Evolutionary conservation across 2,888 invertebrate species (phyloP).

Genomic region (Anagyrus pseudococci): DNA sequence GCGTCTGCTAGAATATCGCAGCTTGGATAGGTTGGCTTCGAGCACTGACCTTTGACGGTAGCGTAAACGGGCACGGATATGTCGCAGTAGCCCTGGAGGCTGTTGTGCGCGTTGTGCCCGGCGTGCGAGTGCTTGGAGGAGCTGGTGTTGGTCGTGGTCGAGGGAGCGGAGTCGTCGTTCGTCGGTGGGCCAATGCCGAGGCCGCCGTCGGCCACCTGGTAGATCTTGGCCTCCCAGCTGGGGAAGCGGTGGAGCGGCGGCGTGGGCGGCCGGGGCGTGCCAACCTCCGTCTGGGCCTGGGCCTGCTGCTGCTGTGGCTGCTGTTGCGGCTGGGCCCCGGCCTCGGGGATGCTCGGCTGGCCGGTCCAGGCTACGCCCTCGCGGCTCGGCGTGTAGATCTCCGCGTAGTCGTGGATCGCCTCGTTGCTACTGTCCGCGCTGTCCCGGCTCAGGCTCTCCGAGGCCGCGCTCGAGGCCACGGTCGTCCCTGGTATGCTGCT

Average conservation of each 20-base stretch:
- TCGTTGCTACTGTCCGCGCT: constrained; percentile 45
- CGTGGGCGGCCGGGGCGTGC: constrained; percentile 75
- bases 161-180: constrained; percentile 56
- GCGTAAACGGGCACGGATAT: constrained; percentile 95
- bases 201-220: constrained; percentile 69
- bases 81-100: constrained; percentile 81
- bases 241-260: constrained; percentile 91
- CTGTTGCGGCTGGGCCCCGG: neutral
- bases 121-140: constrained; percentile 60
- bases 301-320: constrained; percentile 14
- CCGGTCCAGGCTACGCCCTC: constrained; percentile 66
- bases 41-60: constrained; percentile 77
- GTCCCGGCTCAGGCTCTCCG: constrained; percentile 62
- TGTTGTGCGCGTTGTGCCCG: constrained; percentile 60
- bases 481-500: constrained; percentile 56
- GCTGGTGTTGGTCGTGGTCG: constrained; percentile 49
- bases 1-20: too few species aligned
- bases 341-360: constrained; percentile 64
- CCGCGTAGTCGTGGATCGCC: constrained; percentile 87
- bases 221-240: constrained; percentile 96
- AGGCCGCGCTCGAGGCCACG: constrained; percentile 67
- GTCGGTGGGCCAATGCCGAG: constrained; percentile 58
- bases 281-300: constrained; percentile 14
- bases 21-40: neutral
- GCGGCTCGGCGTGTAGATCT: constrained; percentile 91